phyloP scores from a whole-genome alignment of 2,797 vertebrate genomes.

The Adrianichthys oophorus region DNA sequence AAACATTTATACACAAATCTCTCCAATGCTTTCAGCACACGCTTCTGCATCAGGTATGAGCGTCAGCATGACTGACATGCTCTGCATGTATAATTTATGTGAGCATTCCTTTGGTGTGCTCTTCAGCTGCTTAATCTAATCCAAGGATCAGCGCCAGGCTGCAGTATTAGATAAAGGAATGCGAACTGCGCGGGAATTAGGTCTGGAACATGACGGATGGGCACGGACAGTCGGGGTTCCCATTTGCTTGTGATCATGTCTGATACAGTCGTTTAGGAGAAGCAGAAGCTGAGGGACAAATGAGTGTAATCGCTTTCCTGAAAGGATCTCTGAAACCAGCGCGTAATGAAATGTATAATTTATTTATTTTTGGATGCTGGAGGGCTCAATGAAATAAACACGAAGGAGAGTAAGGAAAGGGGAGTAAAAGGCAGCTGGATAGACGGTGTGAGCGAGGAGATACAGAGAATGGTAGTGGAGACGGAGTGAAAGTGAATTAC shows the following conservation, averaged over 20 bases:
- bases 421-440: constrained; percentile 6
- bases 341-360: constrained; percentile 79
- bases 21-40: constrained; percentile 3
- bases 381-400: constrained; percentile 76
- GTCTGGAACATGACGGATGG: constrained; percentile 52
- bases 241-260: constrained; percentile 62
- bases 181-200: constrained; percentile 57
- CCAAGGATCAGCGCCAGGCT: constrained; percentile 38
- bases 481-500: constrained; percentile 4
- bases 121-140: constrained; percentile 40
- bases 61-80: constrained; percentile 21
- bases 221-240: constrained; percentile 44
- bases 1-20: constrained; percentile 7
- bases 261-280: constrained; percentile 71
- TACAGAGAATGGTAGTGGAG: constrained; percentile 9
- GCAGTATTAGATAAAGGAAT: constrained; percentile 32
- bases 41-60: constrained; percentile 20
- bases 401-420: constrained; percentile 36
- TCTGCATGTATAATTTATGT: constrained; percentile 9
- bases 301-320: constrained; percentile 63
- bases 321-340: constrained; percentile 67
- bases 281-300: constrained; percentile 69
- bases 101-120: constrained; percentile 18
- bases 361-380: constrained; percentile 74
- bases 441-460: constrained; percentile 20